Base-by-base conservation (phyloP, 2,797 vertebrate genomes). In the Neoniphon sammara region DNA sequence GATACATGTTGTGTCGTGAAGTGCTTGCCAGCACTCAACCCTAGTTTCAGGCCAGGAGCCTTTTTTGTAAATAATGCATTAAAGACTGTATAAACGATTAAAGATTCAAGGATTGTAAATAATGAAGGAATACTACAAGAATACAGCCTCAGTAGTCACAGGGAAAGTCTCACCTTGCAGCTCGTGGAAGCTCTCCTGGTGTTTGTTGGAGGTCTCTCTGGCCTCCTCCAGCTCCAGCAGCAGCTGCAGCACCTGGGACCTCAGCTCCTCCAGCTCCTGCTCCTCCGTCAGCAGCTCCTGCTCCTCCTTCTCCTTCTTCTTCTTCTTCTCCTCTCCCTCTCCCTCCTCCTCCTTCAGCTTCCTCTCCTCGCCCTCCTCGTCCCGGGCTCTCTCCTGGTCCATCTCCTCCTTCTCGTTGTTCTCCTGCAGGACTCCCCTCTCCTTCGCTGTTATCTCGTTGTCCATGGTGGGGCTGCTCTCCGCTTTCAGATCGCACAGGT, bases 141-240 rank as follows among this genome's bases (percentile, higher is more conserved):
- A 31, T 20, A 14, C 14, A 23, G 44, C 58, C 5, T 46, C 8
- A 65, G 25, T 5, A 9, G 42, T 25, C 5, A 42, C 6, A 4
- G 20, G 36, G 39, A 5, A 21, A 5, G 9, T 67, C 83, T 93
- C 77, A 97, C 96, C 96, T 88, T 96, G 96, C 57, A 97, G 88
- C 89, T 97, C 96, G 15, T 94, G 75, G 25, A 95, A 95, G 74
- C 93, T 94, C 10, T 96, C 96, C 80, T 96, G 94, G 15, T 97
- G 95, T 83, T 95, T 95, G 81, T 93, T 93, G 3, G 94, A 95
- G 10, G 90, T 91, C 66, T 96, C 95, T 47, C 95, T 90, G 7
- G 94, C 93, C 46, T 96, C 95, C 0, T 96, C 96, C 85, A 97
- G 91, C 87, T 97, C 96, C 14, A 96, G 92, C 73, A 96, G 92